A percentile compares a stretch with the other conserved stretches of the same genome.
Evolutionary conservation across 2,113 vertebrate species (phyloP).

Genomic region (Hippocampus barbouri): DNA sequence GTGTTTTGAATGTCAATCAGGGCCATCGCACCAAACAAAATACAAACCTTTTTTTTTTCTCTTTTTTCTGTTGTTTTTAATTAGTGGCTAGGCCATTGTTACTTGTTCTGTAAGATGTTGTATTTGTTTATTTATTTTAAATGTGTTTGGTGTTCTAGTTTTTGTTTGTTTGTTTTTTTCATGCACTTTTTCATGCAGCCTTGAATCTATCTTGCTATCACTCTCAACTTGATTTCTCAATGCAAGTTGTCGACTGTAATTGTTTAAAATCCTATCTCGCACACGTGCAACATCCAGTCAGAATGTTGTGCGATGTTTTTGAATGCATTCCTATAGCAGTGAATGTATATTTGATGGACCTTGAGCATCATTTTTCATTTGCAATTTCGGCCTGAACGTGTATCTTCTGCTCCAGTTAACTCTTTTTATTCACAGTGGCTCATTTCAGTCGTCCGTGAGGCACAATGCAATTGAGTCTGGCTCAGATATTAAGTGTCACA

Average conservation of each 20-base stretch:
- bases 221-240: neutral
- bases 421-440: constrained; percentile 57
- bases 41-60: no score
- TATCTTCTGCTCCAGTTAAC: constrained; percentile 67
- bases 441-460: constrained; percentile 58
- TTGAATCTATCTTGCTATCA: no score
- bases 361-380: constrained; percentile 43
- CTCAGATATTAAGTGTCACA: constrained; percentile 56
- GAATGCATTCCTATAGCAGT: constrained; percentile 36
- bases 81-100: no score
- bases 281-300: neutral
- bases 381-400: constrained; percentile 55
- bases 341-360: constrained; percentile 52
- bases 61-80: no score
- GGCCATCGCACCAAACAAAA: no score
- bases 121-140: neutral
- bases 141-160: no score
- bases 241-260: neutral
- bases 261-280: neutral
- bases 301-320: neutral
- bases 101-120: neutral
- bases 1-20: no score
- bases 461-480: constrained; percentile 49
- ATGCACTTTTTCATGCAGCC: neutral
- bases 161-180: neutral